Evolutionary conservation across 2,888 invertebrate species (phyloP).

Genomic region (Stenolophus ochropezus): DNA sequence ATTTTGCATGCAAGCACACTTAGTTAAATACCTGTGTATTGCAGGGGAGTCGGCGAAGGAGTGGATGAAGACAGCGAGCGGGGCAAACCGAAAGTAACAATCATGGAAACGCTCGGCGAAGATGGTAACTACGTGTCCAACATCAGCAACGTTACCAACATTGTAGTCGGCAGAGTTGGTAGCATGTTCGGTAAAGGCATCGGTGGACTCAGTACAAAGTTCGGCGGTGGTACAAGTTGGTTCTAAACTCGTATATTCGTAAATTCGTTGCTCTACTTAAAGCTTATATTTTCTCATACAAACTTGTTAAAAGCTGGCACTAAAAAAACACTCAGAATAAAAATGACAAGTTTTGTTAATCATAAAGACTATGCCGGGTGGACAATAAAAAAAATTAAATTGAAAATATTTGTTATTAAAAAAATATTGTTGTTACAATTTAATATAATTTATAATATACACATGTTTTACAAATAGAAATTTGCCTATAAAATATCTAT

Average conservation of each 20-base stretch:
- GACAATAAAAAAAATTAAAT: not conserved
- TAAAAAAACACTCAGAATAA: constrained; percentile 54
- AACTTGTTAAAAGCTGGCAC: constrained; percentile 64
- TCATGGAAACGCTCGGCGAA: constrained; percentile 79
- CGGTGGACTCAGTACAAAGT: constrained; percentile 91
- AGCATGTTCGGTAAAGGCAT: constrained; percentile 93
- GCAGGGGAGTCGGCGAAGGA: constrained; percentile 69
- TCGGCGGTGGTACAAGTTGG: constrained; percentile 90
- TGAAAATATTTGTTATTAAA: too few species aligned
- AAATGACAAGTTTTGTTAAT: constrained; percentile 54
- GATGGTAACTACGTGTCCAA: constrained; percentile 85
- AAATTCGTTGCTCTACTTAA: constrained; percentile 55
- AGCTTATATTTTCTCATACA: constrained; percentile 68
- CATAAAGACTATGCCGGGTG: constrained; percentile 42
- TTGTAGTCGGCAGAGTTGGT: constrained; percentile 91
- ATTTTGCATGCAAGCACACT: not conserved
- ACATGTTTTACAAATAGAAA: too few species aligned
- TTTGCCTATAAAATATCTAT: too few species aligned
- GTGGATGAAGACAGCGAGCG: constrained; percentile 78
- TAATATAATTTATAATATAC: too few species aligned
- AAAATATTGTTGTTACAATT: too few species aligned
- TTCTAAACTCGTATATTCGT: constrained; percentile 75
- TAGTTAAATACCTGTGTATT: not conserved
- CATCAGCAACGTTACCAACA: constrained; percentile 86
- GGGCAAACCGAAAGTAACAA: constrained; percentile 77